Conservation (phyloP, 2,797 vertebrate genomes). For the Coregonus ussuriensis region DNA sequence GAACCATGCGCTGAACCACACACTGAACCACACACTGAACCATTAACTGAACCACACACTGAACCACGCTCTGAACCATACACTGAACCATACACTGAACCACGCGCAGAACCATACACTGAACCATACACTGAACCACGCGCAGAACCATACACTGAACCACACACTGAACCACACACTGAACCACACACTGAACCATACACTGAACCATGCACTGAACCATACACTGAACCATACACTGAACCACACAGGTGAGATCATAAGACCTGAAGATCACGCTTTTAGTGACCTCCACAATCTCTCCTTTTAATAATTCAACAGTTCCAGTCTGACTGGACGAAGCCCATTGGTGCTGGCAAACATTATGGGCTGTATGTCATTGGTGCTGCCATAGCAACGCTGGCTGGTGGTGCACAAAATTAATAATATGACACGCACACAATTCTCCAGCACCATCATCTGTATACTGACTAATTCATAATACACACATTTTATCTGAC, state of each 20-base stretch:
- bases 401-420: constrained; percentile 35
- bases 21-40: no score
- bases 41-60: no score
- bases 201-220: no score
- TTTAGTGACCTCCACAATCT: constrained; percentile 58
- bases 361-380: constrained; percentile 24
- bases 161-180: no score
- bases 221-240: no score
- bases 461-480: background rate
- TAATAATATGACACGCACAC: constrained; percentile 44
- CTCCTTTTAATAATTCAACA: constrained; percentile 71
- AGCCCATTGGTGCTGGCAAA: constrained; percentile 45
- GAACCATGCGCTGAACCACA: no score
- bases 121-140: no score
- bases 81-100: no score
- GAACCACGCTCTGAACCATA: no score
- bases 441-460: background rate
- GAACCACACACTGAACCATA: no score
- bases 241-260: constrained; percentile 31
- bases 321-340: constrained; percentile 57
- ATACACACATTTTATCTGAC: background rate
- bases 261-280: constrained; percentile 39
- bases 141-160: no score
- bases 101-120: no score
- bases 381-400: constrained; percentile 26